Base-by-base conservation (phyloP, 2,888 invertebrate genomes). In the Margaritifera margaritifera region DNA sequence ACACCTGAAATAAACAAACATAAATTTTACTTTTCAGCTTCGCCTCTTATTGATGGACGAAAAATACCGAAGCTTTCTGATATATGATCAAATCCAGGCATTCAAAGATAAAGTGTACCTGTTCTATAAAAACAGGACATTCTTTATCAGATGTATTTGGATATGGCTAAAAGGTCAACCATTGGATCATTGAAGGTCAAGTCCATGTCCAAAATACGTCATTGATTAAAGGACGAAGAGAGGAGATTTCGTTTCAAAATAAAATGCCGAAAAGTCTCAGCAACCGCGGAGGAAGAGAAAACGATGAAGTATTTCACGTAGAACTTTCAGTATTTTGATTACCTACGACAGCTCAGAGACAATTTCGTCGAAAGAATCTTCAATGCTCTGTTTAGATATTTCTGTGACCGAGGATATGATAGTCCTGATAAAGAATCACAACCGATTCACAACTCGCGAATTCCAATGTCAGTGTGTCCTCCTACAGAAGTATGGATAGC, bases 311-410 rank as follows among this genome's bases (percentile, higher is more conserved):
- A 83, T 62, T 86, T 86, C 64, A 76, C 76, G 5, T 86, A 85
- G 86, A 84, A 81, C 64, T 83, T 84, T 60, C 75, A 83, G 55
- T 83, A 82, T 66, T 69, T 84, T 68, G 80, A 83, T 50, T 86
- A 83, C 63, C 68, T 85, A 3, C 68, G 80, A 20, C 79, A 82
- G 42, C 71, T 86, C 1, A 72, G 81, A 50, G 70, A 66, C 15
- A 84, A 82, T 55, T 86, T 84, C 66, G 75, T 79, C 3, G 82
- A 83, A 27, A 71, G 84, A 56, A 82, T 86, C 62, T 85, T 81
- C 63, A 71, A 72, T 27, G 82, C 86, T 2, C 68, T 86, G 58
- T 83, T 83, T 66, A 79, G 80, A 59, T 84, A 84, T 69, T 85
- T 84, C 64, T 79, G 81, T 54, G 78, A 79, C 59, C 69, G 78